Base-by-base conservation (phyloP, 2,888 invertebrate genomes). In the Eupithecia centaureata region DNA sequence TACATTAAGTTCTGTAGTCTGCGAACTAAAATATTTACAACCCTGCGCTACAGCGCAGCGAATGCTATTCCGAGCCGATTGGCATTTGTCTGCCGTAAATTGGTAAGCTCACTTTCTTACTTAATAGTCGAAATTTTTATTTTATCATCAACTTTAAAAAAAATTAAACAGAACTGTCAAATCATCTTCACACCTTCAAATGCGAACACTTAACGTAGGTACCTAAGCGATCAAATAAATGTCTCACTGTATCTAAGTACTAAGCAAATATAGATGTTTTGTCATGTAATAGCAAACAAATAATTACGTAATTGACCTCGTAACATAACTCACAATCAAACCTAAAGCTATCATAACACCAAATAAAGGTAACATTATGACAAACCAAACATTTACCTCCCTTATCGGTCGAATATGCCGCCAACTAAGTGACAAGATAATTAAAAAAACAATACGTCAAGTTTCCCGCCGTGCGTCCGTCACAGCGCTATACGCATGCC, bases 381-480 rank as follows among this genome's bases (percentile, higher is more conserved):
- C 42, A 68, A 58, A 61, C 38, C 62, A 70, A 67, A 70, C 66
- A 63, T 70, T 73, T 68, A 63, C 63, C 61, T 58, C 35, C 57
- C 68, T 67, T 76, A 79, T 78, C 76, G 68, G 67, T 70, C 75
- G 73, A 72, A 77, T 71, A 58, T 57, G 57, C 57, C 28, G 32
- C 32, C 18, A 18, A 5, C 69, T 68, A 71, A 70, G 75, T 80
- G 74, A 74, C 32, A 33, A 32, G 13, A 18, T 74, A 69, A 67
- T 67, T 56, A 56, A 32, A 74, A 85, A 86, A 86, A 83, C 69
- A 70, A 83, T 84, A 87, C 84, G 88, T 89, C 89, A 89, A 71
- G 83, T 90, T 91, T 90, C 89, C 89, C 91, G 91, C 91, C 52
- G 83, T 80, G 7, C 30, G 83, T 80, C n/a, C 30, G 83, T 76